phyloP scores from a whole-genome alignment of 2,113 vertebrate species.

The Bolborhynchus lineola region DNA sequence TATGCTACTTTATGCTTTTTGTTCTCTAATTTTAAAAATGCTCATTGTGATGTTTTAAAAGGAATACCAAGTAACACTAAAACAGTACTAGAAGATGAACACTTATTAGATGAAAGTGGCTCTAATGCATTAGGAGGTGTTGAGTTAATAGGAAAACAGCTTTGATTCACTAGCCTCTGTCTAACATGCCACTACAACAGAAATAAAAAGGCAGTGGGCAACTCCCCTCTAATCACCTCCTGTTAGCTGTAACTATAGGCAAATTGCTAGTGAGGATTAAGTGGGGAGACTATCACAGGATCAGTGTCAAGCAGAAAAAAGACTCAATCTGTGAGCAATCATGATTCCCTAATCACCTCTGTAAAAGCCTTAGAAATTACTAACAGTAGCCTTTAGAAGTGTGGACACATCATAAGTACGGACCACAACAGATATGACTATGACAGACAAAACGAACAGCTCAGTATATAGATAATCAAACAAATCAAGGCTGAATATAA shows the following conservation, averaged over 20 bases:
- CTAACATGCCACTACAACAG: conserved; percentile 60
- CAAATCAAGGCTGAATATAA: neutral
- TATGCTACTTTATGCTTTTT: neutral
- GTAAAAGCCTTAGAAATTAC: conserved; percentile 67
- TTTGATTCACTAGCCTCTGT: conserved; percentile 56
- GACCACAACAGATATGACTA: neutral
- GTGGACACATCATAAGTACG: neutral
- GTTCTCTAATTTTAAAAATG: neutral
- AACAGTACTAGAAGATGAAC: conserved; percentile 9
- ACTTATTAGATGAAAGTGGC: conserved; percentile 62
- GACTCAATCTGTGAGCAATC: conserved; percentile 80
- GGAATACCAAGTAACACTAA: neutral
- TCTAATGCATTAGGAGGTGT: conserved; percentile 65
- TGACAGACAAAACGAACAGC: neutral
- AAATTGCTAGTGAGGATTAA: conserved; percentile 82
- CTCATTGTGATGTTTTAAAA: neutral
- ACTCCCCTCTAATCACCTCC: conserved; percentile 77
- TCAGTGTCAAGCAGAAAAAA: conserved; percentile 81
- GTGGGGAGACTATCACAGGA: conserved; percentile 75
- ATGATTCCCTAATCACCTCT: conserved; percentile 75
- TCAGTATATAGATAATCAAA: neutral
- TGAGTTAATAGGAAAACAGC: conserved; percentile 74
- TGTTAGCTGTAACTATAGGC: conserved; percentile 76
- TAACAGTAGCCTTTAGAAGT: conserved; percentile 9
- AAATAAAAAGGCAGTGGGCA: conserved; percentile 63